phyloP scores from a whole-genome alignment of 2,888 invertebrate species.

The Chloroclysta siterata region DNA sequence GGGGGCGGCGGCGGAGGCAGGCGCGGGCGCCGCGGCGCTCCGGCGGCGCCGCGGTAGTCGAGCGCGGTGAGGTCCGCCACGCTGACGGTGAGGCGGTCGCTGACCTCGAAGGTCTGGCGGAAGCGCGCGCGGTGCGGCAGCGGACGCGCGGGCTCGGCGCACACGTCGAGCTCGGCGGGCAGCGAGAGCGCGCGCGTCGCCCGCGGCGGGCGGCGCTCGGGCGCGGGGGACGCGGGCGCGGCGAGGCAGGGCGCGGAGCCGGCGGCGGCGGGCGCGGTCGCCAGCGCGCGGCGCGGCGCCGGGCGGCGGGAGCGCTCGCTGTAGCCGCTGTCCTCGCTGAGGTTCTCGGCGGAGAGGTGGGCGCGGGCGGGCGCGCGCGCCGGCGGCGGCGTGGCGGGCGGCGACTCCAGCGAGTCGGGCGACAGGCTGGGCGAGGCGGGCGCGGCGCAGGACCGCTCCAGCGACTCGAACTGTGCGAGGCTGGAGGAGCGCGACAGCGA shows the following conservation, averaged over 20 bases:
- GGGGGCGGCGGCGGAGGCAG: conserved; percentile 74
- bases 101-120: conserved; percentile 77
- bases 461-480: conserved; percentile 92
- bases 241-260: conserved; percentile 75
- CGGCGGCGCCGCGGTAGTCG: conserved; percentile 78
- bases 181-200: conserved; percentile 81
- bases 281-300: conserved; percentile 58
- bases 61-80: conserved; percentile 86
- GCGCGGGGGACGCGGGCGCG: conserved; percentile 55
- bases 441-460: conserved; percentile 87
- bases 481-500: conserved; percentile 92
- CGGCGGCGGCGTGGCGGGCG: conserved; percentile 72
- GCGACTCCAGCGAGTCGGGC: conserved; percentile 79
- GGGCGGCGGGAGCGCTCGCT: conserved; percentile 84
- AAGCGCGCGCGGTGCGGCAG: conserved; percentile 69
- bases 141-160: conserved; percentile 74
- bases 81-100: conserved; percentile 84
- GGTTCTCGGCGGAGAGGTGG: conserved; percentile 90
- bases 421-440: conserved; percentile 75
- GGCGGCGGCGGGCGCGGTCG: conserved; percentile 57
- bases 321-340: conserved; percentile 92
- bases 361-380: conserved; percentile 63
- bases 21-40: conserved; percentile 66
- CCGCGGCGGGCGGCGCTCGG: conserved; percentile 67
- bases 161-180: conserved; percentile 88